Percentiles rank a stretch among this genome's conserved stretches.
Evolutionary conservation across 2,113 vertebrate genomes (phyloP).

Genomic region (Vidua macroura): DNA sequence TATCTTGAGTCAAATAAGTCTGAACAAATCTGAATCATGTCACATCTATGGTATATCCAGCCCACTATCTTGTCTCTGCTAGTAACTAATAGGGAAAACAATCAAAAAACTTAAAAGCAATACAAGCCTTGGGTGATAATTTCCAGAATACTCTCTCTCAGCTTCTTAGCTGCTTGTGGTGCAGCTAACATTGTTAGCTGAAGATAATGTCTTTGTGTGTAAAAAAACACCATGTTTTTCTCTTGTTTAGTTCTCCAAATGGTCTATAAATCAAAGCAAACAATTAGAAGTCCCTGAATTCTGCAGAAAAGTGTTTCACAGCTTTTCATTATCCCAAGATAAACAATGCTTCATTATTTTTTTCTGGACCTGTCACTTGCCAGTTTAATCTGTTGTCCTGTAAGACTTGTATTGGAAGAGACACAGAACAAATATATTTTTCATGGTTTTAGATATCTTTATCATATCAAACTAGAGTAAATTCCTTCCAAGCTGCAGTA

Average conservation of each 20-base stretch:
- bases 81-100: background rate
- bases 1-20: background rate
- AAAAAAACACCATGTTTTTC: accelerated
- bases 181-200: background rate
- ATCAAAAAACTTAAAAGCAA: background rate
- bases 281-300: background rate
- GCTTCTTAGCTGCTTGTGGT: background rate
- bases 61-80: background rate
- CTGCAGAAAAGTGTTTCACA: background rate
- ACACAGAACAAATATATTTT: background rate
- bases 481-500: background rate
- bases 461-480: background rate
- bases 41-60: background rate
- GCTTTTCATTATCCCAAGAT: background rate
- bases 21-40: background rate
- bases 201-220: background rate
- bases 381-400: background rate
- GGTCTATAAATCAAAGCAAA: background rate
- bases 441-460: background rate
- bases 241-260: background rate
- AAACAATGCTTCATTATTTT: background rate
- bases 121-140: background rate
- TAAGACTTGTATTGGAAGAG: background rate
- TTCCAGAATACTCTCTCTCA: background rate
- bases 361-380: background rate